Evolutionary conservation across 2,888 invertebrate species (phyloP).

Genomic region (Lycaena phlaeas): DNA sequence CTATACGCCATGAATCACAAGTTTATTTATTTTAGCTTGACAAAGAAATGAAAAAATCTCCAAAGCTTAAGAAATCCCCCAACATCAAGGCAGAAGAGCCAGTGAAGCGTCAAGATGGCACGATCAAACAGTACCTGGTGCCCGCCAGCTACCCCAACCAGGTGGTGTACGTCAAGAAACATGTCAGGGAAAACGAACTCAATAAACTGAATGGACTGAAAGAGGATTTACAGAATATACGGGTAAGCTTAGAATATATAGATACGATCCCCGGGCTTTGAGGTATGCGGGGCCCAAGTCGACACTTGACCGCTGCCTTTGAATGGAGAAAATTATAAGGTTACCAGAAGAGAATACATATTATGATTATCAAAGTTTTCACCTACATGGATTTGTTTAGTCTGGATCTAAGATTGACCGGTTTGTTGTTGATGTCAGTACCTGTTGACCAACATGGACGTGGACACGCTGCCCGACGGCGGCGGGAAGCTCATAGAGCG

Average conservation of each 20-base stretch:
- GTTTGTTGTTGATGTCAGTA: too few species aligned
- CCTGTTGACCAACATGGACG: conserved; percentile 50
- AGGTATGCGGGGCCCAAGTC: too few species aligned
- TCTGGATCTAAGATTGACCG: too few species aligned
- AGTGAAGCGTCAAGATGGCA: conserved; percentile 19
- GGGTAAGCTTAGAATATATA: conserved; percentile 43
- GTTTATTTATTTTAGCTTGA: too few species aligned
- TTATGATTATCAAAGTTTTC: too few species aligned
- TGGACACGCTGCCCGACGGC: conserved; percentile 74
- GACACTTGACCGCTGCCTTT: too few species aligned
- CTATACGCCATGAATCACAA: too few species aligned
- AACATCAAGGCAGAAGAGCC: conserved; percentile 21
- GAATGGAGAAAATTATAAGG: too few species aligned
- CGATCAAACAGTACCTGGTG: conserved; percentile 43
- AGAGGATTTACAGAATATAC: conserved; percentile 49
- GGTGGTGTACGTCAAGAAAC: conserved; percentile 52
- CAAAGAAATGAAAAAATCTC: conserved; percentile 23
- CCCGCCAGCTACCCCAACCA: conserved; percentile 57
- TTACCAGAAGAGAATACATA: too few species aligned
- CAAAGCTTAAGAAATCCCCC: conserved; percentile 28
- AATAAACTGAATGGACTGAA: conserved; percentile 53
- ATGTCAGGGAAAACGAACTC: conserved; percentile 56
- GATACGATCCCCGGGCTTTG: too few species aligned
- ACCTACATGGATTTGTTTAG: too few species aligned
- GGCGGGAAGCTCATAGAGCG: conserved; percentile 71